Conservation (phyloP, 2,113 vertebrate genomes). For the Raphicerus campestris region DNA sequence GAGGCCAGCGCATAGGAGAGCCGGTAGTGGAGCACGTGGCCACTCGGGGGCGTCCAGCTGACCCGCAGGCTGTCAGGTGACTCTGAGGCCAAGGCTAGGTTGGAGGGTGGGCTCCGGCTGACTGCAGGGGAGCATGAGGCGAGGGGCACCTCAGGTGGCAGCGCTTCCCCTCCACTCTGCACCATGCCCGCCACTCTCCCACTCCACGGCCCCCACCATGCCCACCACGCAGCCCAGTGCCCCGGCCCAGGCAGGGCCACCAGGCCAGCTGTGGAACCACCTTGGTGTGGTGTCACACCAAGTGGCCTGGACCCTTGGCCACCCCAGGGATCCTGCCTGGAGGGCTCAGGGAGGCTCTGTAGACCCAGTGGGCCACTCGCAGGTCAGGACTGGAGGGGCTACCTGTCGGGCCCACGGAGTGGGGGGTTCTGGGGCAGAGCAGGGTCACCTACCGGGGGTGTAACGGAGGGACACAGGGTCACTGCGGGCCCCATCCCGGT, state of each 20-base stretch:
- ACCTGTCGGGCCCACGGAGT: too few relatives aligned
- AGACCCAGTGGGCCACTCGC: not conserved
- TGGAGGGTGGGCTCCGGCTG: constrained; percentile 84
- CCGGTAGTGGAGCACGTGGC: constrained; percentile 86
- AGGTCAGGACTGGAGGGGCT: not conserved
- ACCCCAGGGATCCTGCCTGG: not conserved
- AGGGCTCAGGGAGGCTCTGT: not conserved
- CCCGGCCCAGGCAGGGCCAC: not conserved
- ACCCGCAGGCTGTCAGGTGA: constrained; percentile 85
- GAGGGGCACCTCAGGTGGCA: not conserved
- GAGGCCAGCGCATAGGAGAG: constrained; percentile 83
- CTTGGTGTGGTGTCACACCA: not conserved
- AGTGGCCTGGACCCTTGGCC: not conserved
- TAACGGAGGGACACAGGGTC: constrained; percentile 89
- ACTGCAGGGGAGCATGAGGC: constrained; percentile 69
- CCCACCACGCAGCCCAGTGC: not conserved
- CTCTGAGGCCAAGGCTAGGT: constrained; percentile 84
- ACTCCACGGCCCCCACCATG: not conserved
- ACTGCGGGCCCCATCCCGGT: constrained; percentile 90
- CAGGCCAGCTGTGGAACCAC: not conserved
- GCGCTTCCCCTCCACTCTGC: not conserved
- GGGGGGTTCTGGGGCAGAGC: not conserved
- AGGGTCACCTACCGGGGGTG: constrained; percentile 87
- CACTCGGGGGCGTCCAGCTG: constrained; percentile 86
- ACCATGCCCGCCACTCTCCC: not conserved